These are phyloP conservation scores for Brenthis hecate DNA, from an alignment of 2,888 invertebrate genomes.

Conservation along the genomic window DNA sequence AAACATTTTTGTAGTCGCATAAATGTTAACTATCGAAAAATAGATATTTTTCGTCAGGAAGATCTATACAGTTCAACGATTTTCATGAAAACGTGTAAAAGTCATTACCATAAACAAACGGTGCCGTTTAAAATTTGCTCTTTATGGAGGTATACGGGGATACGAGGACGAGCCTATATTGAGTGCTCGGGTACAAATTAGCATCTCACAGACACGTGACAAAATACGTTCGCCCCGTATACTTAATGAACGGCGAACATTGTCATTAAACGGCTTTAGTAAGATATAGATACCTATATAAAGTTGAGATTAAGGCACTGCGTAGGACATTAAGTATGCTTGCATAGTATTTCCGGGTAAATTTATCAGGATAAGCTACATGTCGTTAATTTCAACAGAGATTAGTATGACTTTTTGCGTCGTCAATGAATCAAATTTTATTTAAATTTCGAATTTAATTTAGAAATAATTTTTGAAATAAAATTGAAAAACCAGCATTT, in stretches of 20 bases:
- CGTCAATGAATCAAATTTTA: too few relatives aligned
- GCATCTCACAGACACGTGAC: conserved; percentile 76
- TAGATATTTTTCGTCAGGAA: conserved; percentile 18
- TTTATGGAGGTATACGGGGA: conserved; percentile 38
- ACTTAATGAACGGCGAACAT: conserved; percentile 75
- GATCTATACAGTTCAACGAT: conserved; percentile 28
- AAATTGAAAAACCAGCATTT: too few relatives aligned
- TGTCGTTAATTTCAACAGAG: too few relatives aligned
- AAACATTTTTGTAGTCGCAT: conserved; percentile 27
- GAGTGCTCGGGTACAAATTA: conserved; percentile 73
- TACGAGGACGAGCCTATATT: conserved; percentile 68
- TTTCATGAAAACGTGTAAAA: conserved; percentile 35
- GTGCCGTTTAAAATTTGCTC: conserved; percentile 26
- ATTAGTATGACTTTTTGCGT: too few relatives aligned
- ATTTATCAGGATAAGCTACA: not conserved
- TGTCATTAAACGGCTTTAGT: conserved; percentile 68
- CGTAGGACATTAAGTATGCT: conserved; percentile 15
- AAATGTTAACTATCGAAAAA: conserved; percentile 22
- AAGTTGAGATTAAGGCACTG: conserved; percentile 24
- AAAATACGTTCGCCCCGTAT: conserved; percentile 63
- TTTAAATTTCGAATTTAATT: too few relatives aligned
- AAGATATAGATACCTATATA: conserved; percentile 27
- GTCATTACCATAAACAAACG: conserved; percentile 66
- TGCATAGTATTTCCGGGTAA: conserved; percentile 11
- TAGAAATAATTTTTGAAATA: too few relatives aligned